phyloP scores from a whole-genome alignment of 2,797 vertebrate genomes.

The Simalia tracyae region DNA sequence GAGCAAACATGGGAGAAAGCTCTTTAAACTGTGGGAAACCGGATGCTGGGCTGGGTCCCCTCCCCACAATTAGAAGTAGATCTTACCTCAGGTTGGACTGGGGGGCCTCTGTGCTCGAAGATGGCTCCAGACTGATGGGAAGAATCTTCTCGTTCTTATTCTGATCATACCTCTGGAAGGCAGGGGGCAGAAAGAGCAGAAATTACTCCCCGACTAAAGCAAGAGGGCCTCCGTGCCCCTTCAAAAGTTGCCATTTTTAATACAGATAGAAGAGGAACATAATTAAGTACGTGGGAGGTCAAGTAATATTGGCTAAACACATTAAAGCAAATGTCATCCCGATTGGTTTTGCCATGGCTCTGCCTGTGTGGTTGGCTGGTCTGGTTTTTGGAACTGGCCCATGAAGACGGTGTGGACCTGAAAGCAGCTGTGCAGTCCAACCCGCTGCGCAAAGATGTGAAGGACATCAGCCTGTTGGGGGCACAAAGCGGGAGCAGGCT shows the following conservation, averaged over 20 bases:
- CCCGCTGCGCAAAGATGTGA: neutral
- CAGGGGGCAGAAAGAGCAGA: slow-evolving; percentile 31
- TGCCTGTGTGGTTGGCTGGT: neutral
- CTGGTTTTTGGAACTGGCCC: neutral
- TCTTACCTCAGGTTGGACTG: slow-evolving; percentile 89
- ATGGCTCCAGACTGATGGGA: slow-evolving; percentile 92
- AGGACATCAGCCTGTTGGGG: neutral
- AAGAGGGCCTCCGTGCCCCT: neutral
- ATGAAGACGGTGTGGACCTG: neutral
- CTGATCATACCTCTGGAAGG: slow-evolving; percentile 89
- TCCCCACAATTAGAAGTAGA: neutral
- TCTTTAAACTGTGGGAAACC: neutral
- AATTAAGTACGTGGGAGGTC: neutral
- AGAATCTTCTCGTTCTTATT: slow-evolving; percentile 92
- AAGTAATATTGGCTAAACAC: neutral
- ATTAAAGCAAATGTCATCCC: neutral
- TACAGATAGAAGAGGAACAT: neutral
- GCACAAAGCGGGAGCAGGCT: slow-evolving; percentile 9
- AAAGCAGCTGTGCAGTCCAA: neutral
- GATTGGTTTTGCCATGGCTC: neutral
- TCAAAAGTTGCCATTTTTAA: neutral
- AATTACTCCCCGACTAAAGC: neutral
- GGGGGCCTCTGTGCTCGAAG: slow-evolving; percentile 85
- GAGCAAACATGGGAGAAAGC: too few species aligned
- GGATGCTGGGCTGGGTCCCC: neutral